phyloP scores from a whole-genome alignment of 2,797 vertebrate species.

The Morelia viridis region DNA sequence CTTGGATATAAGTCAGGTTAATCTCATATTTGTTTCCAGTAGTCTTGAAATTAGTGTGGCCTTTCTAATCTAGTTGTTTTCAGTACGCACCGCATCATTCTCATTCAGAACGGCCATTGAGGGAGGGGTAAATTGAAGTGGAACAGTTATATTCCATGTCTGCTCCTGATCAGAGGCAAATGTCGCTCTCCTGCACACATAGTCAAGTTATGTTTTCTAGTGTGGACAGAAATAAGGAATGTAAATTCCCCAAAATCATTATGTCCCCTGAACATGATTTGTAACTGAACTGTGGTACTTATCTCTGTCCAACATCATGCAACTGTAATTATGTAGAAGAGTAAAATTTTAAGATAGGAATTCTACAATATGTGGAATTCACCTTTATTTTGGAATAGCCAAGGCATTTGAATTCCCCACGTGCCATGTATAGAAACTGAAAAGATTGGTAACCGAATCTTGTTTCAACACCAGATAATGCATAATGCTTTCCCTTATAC shows the following conservation, averaged over 20 bases:
- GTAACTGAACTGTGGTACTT: not conserved
- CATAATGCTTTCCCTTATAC: not conserved
- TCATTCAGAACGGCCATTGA: not conserved
- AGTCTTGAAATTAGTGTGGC: not conserved
- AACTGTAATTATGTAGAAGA: not conserved
- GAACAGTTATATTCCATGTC: not conserved
- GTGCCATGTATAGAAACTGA: not conserved
- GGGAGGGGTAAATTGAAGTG: not conserved
- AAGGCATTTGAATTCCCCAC: not conserved
- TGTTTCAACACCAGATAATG: not conserved
- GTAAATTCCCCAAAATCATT: not conserved
- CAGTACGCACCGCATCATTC: not conserved
- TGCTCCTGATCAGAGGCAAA: not conserved
- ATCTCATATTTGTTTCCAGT: not conserved
- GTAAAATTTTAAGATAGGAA: not conserved
- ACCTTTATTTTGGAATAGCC: not conserved
- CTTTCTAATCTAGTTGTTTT: not conserved
- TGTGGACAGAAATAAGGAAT: not conserved
- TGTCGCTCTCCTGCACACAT: not conserved
- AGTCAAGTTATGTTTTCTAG: not conserved
- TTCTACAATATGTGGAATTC: not conserved
- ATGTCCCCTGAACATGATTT: not conserved
- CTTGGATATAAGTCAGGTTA: not conserved
- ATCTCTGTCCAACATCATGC: not conserved
- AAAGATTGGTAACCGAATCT: not conserved